These are phyloP conservation scores for Streptopelia turtur DNA, from an alignment of 2,797 vertebrate species.

Conservation along the genomic window DNA sequence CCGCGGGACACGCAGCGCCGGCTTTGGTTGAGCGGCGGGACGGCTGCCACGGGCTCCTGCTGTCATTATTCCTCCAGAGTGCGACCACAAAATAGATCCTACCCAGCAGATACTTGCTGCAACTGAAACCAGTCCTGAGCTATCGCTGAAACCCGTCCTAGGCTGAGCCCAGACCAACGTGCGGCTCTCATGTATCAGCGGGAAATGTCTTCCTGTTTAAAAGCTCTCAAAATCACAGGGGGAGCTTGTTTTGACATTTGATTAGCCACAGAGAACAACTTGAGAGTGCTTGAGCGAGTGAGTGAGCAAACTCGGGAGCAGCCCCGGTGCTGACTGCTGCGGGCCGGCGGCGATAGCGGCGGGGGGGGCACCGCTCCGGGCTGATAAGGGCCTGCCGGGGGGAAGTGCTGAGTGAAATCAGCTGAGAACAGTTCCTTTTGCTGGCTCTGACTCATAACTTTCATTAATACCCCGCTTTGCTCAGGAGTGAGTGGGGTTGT, in stretches of 20 bases:
- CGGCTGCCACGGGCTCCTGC: rapidly evolving
- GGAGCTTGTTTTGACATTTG: conserved; percentile 71
- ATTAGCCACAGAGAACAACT: conserved; percentile 58
- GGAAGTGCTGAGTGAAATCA: conserved; percentile 68
- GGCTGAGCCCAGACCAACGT: neutral
- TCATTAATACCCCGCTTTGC: neutral
- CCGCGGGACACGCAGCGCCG: rapidly evolving
- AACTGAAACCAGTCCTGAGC: neutral
- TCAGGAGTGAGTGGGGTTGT: neutral
- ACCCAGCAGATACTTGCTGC: neutral
- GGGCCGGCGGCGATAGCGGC: conserved; percentile 6
- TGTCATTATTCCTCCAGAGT: neutral
- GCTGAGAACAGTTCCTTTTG: conserved; percentile 35
- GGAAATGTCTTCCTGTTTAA: conserved; percentile 50
- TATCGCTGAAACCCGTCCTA: neutral
- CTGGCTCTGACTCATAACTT: conserved; percentile 52
- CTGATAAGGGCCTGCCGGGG: conserved; percentile 65
- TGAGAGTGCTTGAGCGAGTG: conserved; percentile 32
- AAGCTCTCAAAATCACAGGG: conserved; percentile 51
- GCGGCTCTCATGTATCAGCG: neutral
- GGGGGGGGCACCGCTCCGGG: conserved; percentile 52
- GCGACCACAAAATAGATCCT: neutral
- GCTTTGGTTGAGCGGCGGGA: rapidly evolving
- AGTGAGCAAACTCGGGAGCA: neutral
- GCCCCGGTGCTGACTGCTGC: neutral